Conservation (phyloP, 2,888 invertebrate species). For the Netelia inedita region DNA sequence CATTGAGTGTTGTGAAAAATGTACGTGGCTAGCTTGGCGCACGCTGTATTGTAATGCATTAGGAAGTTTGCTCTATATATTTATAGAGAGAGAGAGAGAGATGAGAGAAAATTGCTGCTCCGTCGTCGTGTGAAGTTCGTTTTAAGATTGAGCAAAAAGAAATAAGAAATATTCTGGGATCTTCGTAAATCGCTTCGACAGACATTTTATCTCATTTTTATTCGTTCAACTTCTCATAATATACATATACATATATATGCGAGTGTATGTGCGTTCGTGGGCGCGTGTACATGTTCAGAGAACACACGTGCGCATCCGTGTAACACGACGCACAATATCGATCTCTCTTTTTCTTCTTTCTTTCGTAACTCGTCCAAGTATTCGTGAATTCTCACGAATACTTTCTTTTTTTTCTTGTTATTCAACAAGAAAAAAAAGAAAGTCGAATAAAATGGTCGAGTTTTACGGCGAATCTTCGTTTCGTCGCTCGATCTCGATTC, state of each 20-base stretch:
- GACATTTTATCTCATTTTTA: constrained; percentile 23
- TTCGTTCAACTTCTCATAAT: constrained; percentile 37
- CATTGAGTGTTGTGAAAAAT: constrained; percentile 73
- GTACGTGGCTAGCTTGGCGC: constrained; percentile 69
- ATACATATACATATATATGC: constrained; percentile 6
- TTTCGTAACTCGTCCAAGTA: constrained; percentile 70
- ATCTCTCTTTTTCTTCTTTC: constrained; percentile 10
- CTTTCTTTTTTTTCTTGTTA: too few relatives aligned
- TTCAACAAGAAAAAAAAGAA: constrained; percentile 54
- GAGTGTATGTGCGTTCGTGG: background rate
- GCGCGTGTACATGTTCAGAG: constrained; percentile 1
- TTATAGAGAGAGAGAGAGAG: constrained; percentile 25
- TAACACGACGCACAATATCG: constrained; percentile 59
- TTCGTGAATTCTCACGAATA: too few relatives aligned
- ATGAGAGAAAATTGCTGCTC: constrained; percentile 14
- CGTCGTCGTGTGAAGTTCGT: constrained; percentile 17
- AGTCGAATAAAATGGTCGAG: constrained; percentile 6
- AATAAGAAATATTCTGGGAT: constrained; percentile 19
- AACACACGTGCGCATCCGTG: constrained; percentile 43
- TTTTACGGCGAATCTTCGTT: background rate
- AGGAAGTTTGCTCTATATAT: constrained; percentile 35
- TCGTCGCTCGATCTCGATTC: constrained; percentile 10
- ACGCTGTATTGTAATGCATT: constrained; percentile 68
- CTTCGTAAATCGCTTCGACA: constrained; percentile 35
- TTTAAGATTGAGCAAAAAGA: background rate